phyloP scores from a whole-genome alignment of 1,140 invertebrate species.

The Monomorium pharaonis region DNA sequence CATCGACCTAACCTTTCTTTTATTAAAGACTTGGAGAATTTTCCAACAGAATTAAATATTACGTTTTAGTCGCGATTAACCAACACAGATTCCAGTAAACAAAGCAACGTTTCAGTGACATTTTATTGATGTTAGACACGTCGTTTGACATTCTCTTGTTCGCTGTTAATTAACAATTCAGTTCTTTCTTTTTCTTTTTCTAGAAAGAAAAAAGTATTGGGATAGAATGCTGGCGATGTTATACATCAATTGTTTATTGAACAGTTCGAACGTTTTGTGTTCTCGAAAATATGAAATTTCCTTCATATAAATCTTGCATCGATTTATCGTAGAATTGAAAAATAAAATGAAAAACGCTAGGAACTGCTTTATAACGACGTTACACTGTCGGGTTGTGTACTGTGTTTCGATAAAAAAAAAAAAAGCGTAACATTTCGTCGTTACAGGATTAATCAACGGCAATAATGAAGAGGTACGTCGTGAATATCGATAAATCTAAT shows the following conservation, averaged over 20 bases:
- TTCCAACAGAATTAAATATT: conserved; percentile 1
- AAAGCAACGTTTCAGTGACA: too few relatives aligned
- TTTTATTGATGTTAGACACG: too few relatives aligned
- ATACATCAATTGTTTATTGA: conserved; percentile 7
- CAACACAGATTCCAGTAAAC: background rate
- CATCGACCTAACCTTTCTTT: background rate
- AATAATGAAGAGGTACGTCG: conserved; percentile 19
- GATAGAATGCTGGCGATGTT: background rate
- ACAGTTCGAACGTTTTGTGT: background rate
- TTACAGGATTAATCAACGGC: conserved; percentile 40
- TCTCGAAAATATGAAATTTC: background rate
- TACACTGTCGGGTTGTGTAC: background rate
- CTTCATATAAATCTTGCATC: conserved; percentile 12
- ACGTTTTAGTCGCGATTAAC: background rate
- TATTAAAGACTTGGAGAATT: background rate
- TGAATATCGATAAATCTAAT: conserved; percentile 51
- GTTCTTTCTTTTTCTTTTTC: background rate
- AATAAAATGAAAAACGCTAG: conserved; percentile 31
- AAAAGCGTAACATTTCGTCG: conserved; percentile 9
- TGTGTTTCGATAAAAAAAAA: background rate
- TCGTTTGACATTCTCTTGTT: too few relatives aligned
- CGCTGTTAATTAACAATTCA: background rate
- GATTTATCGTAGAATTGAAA: conserved; percentile 1
- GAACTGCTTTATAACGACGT: background rate
- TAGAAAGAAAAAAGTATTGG: background rate